Evolutionary conservation across 2,888 invertebrate species (phyloP).

Genomic region (Euclidia mi): DNA sequence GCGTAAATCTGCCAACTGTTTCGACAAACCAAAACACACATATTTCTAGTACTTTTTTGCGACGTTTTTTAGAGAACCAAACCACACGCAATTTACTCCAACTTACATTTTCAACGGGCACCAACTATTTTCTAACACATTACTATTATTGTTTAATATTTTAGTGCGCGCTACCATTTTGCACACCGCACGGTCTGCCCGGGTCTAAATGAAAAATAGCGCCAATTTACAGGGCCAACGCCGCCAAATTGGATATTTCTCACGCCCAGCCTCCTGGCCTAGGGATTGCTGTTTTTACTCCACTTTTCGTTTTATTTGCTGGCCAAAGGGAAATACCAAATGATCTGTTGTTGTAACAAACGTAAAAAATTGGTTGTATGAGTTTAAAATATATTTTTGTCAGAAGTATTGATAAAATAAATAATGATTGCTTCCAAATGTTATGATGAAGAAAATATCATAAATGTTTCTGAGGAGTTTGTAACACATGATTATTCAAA

Average conservation of each 20-base stretch:
- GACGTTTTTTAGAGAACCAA: too few relatives aligned
- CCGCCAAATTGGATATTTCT: conserved; percentile 88
- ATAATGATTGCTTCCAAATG: too few relatives aligned
- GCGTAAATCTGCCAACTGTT: too few relatives aligned
- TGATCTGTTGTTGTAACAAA: conserved; percentile 42
- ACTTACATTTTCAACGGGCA: conserved; percentile 10
- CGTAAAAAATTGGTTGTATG: conserved; percentile 22
- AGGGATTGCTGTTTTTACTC: conserved; percentile 69
- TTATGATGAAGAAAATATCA: too few relatives aligned
- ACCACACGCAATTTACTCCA: not conserved
- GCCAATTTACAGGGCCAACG: conserved; percentile 86
- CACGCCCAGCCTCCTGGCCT: conserved; percentile 72
- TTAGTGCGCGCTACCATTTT: conserved; percentile 35
- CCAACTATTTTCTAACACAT: conserved; percentile 41
- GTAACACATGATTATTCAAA: too few relatives aligned
- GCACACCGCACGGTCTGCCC: conserved; percentile 70
- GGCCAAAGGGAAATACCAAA: conserved; percentile 37
- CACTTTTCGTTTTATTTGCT: conserved; percentile 48
- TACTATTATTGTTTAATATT: conserved; percentile 55
- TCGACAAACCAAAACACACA: too few relatives aligned
- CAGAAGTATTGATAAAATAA: too few relatives aligned
- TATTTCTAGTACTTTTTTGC: too few relatives aligned
- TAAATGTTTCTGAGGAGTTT: too few relatives aligned
- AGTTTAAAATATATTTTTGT: conserved; percentile 27
- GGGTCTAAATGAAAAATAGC: conserved; percentile 84